Percentiles rank a stretch among this genome's conserved stretches.
Evolutionary conservation across 2,113 vertebrate genomes (phyloP).

Genomic region (Psittacara wagleri): DNA sequence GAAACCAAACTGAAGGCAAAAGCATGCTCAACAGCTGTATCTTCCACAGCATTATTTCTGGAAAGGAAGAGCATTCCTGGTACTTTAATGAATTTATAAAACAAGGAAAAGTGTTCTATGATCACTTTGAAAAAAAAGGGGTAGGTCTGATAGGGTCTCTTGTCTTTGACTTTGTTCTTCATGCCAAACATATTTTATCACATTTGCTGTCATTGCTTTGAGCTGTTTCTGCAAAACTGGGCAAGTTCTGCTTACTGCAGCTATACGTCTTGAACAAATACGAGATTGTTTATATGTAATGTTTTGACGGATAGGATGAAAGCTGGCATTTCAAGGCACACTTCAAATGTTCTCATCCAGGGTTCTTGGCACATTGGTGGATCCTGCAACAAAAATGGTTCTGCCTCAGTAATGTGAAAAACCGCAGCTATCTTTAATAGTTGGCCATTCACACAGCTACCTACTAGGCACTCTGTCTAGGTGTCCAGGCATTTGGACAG

Average conservation of each 20-base stretch:
- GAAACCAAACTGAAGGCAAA: neutral
- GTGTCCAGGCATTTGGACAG: neutral
- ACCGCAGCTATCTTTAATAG: neutral
- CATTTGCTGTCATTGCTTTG: neutral
- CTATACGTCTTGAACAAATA: slow-evolving; percentile 22
- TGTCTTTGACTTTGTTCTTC: neutral
- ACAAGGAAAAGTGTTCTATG: neutral
- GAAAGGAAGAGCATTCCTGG: neutral
- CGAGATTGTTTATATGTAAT: neutral
- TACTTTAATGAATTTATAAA: neutral
- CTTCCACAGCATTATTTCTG: neutral
- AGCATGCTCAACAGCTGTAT: neutral
- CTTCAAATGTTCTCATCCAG: neutral
- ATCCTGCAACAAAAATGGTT: neutral
- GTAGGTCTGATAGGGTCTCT: neutral
- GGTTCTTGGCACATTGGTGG: neutral
- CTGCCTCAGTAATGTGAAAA: neutral
- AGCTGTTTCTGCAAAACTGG: neutral
- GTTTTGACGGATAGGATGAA: slow-evolving; percentile 45
- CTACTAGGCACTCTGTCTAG: neutral
- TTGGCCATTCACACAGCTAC: neutral
- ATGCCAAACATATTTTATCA: neutral
- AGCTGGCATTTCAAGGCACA: slow-evolving; percentile 32
- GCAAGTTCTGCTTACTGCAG: slow-evolving; percentile 11
- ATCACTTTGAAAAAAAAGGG: neutral